These are phyloP conservation scores for Seriola dumerili DNA, from an alignment of 2,113 vertebrate species.

Conservation along the genomic window DNA sequence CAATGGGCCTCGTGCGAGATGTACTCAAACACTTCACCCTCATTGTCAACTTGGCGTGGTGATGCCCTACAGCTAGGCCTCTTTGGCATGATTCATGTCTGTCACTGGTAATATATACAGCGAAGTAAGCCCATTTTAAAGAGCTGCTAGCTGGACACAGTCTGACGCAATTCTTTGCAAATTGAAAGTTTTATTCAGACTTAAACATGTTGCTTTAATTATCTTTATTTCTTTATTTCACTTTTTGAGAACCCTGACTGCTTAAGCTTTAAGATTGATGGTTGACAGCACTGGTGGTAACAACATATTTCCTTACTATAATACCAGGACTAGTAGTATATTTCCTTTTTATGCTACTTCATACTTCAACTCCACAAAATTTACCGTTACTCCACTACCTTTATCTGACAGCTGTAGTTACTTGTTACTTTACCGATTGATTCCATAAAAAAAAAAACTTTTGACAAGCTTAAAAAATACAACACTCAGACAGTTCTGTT, in stretches of 20 bases:
- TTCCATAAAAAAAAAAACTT: no score
- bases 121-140: constrained; percentile 47
- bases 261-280: not conserved
- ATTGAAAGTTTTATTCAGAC: not conserved
- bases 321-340: no score
- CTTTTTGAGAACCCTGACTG: not conserved
- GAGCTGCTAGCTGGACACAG: constrained; percentile 36
- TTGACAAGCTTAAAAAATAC: no score
- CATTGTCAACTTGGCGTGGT: constrained; percentile 75
- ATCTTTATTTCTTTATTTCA: not conserved
- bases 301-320: not conserved
- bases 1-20: constrained; percentile 76
- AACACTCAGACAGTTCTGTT: not conserved
- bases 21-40: constrained; percentile 80
- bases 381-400: no score
- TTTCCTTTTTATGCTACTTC: no score
- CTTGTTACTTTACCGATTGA: not conserved
- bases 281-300: not conserved
- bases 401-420: no score
- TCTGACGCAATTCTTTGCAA: constrained; percentile 26
- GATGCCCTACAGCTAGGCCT: constrained; percentile 73
- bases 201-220: not conserved
- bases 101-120: constrained; percentile 72
- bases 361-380: no score
- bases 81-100: constrained; percentile 69